Base-by-base conservation (phyloP, 2,888 invertebrate species). In the Chrysodeixis includens region DNA sequence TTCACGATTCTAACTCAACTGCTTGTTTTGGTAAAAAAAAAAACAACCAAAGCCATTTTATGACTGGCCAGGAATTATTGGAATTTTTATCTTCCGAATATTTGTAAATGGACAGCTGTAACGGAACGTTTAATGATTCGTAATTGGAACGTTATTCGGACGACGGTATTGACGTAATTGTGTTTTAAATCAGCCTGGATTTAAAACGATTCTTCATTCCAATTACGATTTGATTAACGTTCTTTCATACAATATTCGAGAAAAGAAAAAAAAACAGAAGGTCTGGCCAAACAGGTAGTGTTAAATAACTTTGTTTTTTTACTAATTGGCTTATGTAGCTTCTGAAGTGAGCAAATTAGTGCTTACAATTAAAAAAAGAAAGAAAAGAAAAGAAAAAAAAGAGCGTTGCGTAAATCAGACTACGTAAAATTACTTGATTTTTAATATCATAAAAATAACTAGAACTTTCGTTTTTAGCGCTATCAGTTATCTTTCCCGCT, bases 1-100 rank as follows among this genome's bases (percentile, higher is more conserved):
- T 83, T 83, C 83, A 71, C 74, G 66, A 69, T 49, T 69, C 76
- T 84, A 87, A 87, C 69, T 87, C 86, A 86, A 76, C 79, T 30
- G 66, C 75, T 72, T 82, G 82, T 84, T 85, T 82, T 83, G 81
- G 77, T 79, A 78, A 79, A 82, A 80, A 82, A n/a, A n/a, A 82
- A 75, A 77, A 82, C 68, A 66, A 53, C 56, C 67, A 67, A 69
- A 77, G 44, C 56, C 65, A 71, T 69, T 79, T 72, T 66, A 76
- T 77, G 74, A 78, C 74, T 70, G 71, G 76, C 67, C 74, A 72
- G 69, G 75, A 75, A 80, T 87, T 78, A 78, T 79, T 82, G 77
- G 78, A 83, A 86, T 85, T 64, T 69, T 63, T 55, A 54, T 59
- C 62, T 53, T 58, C 54, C 22, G 52, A 26, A 52, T 49, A 49